Conservation (phyloP, 2,888 invertebrate genomes). For the Hypomecis punctinalis region DNA sequence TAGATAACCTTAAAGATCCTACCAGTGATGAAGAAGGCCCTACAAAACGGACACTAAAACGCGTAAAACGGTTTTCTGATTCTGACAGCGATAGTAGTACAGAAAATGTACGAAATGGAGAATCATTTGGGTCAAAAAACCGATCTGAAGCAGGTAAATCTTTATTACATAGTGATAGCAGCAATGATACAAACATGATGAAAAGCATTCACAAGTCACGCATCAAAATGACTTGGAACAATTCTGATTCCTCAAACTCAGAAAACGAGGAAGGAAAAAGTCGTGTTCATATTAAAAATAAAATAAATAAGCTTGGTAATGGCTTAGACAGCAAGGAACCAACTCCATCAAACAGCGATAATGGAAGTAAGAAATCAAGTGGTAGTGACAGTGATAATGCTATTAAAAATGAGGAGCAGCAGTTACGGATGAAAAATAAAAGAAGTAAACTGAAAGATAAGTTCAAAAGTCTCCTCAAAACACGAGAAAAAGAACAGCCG, state of each 20-base stretch:
- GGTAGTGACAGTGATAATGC: constrained; percentile 28
- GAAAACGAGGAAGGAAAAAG: background rate
- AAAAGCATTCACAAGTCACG: constrained; percentile 46
- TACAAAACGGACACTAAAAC: constrained; percentile 50
- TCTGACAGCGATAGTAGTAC: constrained; percentile 65
- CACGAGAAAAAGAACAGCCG: constrained; percentile 47
- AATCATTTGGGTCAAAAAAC: background rate
- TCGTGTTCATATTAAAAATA: background rate
- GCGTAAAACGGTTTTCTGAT: constrained; percentile 58
- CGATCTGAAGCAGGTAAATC: constrained; percentile 8
- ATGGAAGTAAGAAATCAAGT: constrained; percentile 20
- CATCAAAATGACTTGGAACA: constrained; percentile 32
- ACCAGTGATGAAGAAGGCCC: constrained; percentile 51
- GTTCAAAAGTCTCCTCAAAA: constrained; percentile 61
- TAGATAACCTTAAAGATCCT: constrained; percentile 27
- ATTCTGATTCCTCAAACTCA: constrained; percentile 42
- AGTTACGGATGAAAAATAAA: constrained; percentile 64
- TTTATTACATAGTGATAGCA: constrained; percentile 12
- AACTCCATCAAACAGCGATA: constrained; percentile 1
- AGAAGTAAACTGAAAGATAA: constrained; percentile 66
- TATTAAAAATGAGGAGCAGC: constrained; percentile 54
- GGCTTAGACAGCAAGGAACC: background rate
- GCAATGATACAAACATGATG: constrained; percentile 28
- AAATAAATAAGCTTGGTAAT: background rate
- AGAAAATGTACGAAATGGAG: constrained; percentile 8